Evolutionary conservation across 2,888 invertebrate species (phyloP).

Genomic region (Prosapia bicincta): DNA sequence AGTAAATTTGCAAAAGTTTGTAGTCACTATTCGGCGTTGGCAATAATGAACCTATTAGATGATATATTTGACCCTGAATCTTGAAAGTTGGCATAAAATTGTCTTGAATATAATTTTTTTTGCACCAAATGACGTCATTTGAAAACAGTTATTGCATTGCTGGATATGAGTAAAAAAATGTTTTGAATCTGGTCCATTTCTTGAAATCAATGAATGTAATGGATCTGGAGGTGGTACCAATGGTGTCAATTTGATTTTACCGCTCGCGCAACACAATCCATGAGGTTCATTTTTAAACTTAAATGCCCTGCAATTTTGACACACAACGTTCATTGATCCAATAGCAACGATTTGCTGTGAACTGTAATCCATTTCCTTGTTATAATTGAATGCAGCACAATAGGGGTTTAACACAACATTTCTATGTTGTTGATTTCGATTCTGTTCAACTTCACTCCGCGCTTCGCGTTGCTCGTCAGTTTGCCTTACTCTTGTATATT

Average conservation of each 20-base stretch:
- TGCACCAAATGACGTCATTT: slow-evolving; percentile 14
- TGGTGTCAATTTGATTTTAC: background rate
- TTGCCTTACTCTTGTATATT: no score
- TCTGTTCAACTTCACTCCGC: no score
- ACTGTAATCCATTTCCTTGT: no score
- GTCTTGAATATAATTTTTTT: no score
- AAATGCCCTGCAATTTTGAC: no score
- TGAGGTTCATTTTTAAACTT: slow-evolving; percentile 3
- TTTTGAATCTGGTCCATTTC: background rate
- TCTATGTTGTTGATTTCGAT: no score
- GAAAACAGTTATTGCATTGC: background rate
- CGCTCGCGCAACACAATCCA: background rate
- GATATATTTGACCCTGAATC: slow-evolving; percentile 34
- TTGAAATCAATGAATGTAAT: slow-evolving; percentile 10
- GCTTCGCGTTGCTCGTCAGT: no score
- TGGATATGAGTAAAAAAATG: background rate
- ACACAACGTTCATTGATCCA: no score
- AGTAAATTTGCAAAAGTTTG: slow-evolving; percentile 36
- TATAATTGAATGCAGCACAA: no score
- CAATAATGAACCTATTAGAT: slow-evolving; percentile 32
- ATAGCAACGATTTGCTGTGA: no score
- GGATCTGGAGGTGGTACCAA: slow-evolving; percentile 11
- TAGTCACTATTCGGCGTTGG: slow-evolving; percentile 29
- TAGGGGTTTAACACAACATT: no score
- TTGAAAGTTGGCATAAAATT: no score